Base-by-base conservation (phyloP, 2,888 invertebrate genomes). In the Eupeodes luniger region DNA sequence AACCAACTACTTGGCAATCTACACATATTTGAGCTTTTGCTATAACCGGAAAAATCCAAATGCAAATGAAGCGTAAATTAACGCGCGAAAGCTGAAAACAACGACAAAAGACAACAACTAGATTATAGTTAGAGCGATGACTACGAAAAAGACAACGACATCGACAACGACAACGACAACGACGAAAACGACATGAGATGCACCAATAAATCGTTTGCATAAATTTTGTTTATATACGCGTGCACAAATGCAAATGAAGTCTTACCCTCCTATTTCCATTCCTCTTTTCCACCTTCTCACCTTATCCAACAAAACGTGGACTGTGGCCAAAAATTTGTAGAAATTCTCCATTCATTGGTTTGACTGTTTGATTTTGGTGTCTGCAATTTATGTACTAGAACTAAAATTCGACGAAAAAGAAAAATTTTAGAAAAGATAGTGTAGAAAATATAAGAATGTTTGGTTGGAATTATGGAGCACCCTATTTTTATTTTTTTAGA, bases 51-150 rank as follows among this genome's bases (percentile, higher is more conserved):
- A 57, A 81, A 67, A 67, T 81, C 62, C 64, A 27, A 61, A 72
- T 82, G 78, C 78, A 83, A 86, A 86, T 86, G 69, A 79, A 82
- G 78, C 75, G 79, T 74, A 79, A 80, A 87, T 80, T 87, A 83
- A 44, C 70, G 44, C 61, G 75, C 44, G 51, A 78, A 61, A 49
- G 67, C 49, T 47, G 49, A 70, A 51, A 59, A 53, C 47, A 72
- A 55, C 49, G 40, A 55, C 49, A 9, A 69, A 36, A 51, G 44
- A 69, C n/a, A 19, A 74, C 16, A 66, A 72, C 66, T 27, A 11
- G 27, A 27, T 27, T 27, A 27, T 27, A 27, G 27, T 27, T 27
- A 27, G 27, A 27, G 2, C 51, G 51, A 51, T 14, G 14, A 11
- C 11, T 5, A 27, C 4, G 27, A 11, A 27, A 27, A 27, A 4